Conservation (phyloP, 2,797 vertebrate genomes). For the Diplodus puntazzo region DNA sequence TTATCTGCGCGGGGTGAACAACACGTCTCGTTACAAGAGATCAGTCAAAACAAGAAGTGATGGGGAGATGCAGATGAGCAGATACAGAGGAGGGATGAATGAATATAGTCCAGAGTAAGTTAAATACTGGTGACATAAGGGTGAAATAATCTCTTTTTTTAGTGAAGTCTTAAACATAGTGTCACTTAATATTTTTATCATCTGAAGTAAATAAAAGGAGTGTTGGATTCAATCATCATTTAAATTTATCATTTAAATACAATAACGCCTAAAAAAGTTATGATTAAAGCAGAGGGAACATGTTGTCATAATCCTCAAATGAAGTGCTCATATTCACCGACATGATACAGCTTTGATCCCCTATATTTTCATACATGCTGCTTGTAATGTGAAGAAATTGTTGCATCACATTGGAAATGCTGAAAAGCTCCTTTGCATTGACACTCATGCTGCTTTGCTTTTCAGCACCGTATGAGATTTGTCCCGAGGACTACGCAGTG, state of each 20-base stretch:
- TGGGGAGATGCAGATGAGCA: conserved; percentile 37
- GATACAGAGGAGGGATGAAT: conserved; percentile 17
- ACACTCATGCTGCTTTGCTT: conserved; percentile 55
- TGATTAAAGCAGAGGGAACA: conserved; percentile 10
- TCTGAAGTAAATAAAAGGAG: conserved; percentile 33
- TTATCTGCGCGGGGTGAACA: conserved; percentile 58
- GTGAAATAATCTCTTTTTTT: conserved; percentile 36
- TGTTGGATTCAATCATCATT: background rate
- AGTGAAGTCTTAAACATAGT: conserved; percentile 32
- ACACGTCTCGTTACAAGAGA: conserved; percentile 50
- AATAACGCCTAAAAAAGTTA: background rate
- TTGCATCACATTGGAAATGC: conserved; percentile 68
- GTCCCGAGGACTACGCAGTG: conserved; percentile 96
- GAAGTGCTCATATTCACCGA: conserved; percentile 19
- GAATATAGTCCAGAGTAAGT: conserved; percentile 24
- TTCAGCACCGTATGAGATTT: conserved; percentile 98
- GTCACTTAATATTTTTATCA: conserved; percentile 28
- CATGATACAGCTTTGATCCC: conserved; percentile 53
- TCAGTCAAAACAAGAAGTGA: conserved; percentile 48
- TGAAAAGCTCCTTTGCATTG: conserved; percentile 41
- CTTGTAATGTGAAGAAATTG: conserved; percentile 53
- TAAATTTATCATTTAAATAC: conserved; percentile 5
- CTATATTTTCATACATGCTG: conserved; percentile 49
- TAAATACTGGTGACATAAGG: conserved; percentile 21
- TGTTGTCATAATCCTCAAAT: conserved; percentile 32